These are phyloP conservation scores for Megamerina dolium DNA, from an alignment of 2,888 invertebrate genomes.

Conservation along the genomic window DNA sequence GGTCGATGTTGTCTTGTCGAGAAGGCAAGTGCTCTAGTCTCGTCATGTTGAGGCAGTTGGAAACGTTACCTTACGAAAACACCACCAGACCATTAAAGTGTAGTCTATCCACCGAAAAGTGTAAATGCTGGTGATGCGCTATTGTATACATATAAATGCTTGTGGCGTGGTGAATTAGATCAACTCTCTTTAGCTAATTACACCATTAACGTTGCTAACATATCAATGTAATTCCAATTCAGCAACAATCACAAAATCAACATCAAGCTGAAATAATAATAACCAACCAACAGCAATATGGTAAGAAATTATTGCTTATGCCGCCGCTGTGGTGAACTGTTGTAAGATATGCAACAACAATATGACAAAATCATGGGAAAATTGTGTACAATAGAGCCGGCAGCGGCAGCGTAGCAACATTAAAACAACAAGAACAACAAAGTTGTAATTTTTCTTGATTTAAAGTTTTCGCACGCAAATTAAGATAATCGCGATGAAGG, in stretches of 20 bases:
- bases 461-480: constrained; percentile 46
- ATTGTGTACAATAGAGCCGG: neutral
- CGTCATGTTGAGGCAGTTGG: too few relatives aligned
- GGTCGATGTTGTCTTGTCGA: too few relatives aligned
- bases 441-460: constrained; percentile 8
- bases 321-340: too few relatives aligned
- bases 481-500: constrained; percentile 47
- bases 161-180: too few relatives aligned
- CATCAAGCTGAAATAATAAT: neutral
- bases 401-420: neutral
- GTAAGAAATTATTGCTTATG: too few relatives aligned
- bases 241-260: neutral
- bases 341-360: constrained; percentile 12
- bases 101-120: too few relatives aligned
- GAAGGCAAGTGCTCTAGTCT: too few relatives aligned
- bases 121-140: too few relatives aligned
- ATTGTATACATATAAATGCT: too few relatives aligned
- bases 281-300: constrained; percentile 8
- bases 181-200: constrained; percentile 17
- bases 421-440: neutral
- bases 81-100: too few relatives aligned
- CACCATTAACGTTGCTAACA: constrained; percentile 1
- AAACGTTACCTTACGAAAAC: too few relatives aligned
- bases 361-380: constrained; percentile 7
- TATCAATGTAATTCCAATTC: neutral